These are phyloP conservation scores for Cebidichthys violaceus DNA, from an alignment of 2,113 vertebrate genomes.

Conservation along the genomic window DNA sequence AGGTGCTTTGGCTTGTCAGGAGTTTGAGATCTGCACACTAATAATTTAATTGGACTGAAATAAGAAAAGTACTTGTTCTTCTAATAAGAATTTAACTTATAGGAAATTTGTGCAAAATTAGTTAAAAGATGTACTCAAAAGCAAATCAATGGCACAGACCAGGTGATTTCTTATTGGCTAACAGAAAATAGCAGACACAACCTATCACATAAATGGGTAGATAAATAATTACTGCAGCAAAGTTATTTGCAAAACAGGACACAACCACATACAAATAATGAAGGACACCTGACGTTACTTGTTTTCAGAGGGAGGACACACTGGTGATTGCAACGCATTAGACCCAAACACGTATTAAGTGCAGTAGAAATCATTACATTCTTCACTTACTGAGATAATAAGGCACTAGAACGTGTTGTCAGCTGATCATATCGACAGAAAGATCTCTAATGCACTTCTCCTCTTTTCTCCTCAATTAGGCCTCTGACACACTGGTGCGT, in stretches of 20 bases:
- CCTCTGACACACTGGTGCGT: background rate
- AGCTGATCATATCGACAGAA: background rate
- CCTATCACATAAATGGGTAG: background rate
- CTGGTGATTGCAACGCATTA: background rate
- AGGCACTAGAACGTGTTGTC: background rate
- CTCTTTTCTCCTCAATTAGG: background rate
- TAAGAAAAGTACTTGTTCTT: background rate
- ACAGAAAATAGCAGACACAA: slow-evolving; percentile 7
- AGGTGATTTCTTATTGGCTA: background rate
- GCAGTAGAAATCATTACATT: background rate
- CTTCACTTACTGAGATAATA: background rate
- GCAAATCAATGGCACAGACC: background rate
- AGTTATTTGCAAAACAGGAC: background rate
- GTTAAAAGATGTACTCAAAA: background rate
- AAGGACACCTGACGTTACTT: background rate
- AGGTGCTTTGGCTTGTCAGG: background rate
- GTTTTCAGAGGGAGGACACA: background rate
- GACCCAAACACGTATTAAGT: background rate
- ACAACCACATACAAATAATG: background rate
- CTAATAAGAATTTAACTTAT: background rate
- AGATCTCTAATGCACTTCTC: background rate
- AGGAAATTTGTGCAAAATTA: too few relatives aligned
- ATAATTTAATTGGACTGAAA: background rate
- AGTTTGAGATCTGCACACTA: background rate
- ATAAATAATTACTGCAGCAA: slow-evolving; percentile 3